These are phyloP conservation scores for Melanargia galathea DNA, from an alignment of 2,888 invertebrate species.

Conservation along the genomic window DNA sequence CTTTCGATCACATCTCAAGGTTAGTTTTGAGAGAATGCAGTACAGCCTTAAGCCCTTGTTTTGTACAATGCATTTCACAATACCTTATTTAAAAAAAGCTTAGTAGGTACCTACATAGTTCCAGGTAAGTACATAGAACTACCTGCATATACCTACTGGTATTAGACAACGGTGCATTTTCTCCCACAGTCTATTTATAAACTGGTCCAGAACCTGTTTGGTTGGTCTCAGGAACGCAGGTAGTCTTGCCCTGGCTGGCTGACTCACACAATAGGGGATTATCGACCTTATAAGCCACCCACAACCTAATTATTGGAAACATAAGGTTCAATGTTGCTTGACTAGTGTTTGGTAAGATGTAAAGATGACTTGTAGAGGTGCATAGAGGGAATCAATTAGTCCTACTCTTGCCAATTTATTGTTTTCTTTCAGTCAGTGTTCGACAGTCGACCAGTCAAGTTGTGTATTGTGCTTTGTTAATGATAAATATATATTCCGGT, in stretches of 20 bases:
- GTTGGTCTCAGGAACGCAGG: constrained; percentile 44
- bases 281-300: neutral
- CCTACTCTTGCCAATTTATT: constrained; percentile 48
- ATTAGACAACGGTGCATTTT: constrained; percentile 42
- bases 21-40: neutral
- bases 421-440: constrained; percentile 47
- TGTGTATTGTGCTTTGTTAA: constrained; percentile 38
- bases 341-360: constrained; percentile 21
- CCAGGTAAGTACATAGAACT: constrained; percentile 15
- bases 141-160: constrained; percentile 24
- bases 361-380: constrained; percentile 32
- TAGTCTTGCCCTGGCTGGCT: constrained; percentile 36
- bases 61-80: neutral
- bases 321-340: constrained; percentile 29
- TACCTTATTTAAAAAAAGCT: neutral
- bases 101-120: neutral
- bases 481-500: constrained; percentile 17
- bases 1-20: neutral
- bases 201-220: constrained; percentile 44
- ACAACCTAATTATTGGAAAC: neutral
- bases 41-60: neutral
- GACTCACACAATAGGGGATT: constrained; percentile 30
- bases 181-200: constrained; percentile 46
- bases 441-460: constrained; percentile 40
- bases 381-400: constrained; percentile 45